phyloP scores from a whole-genome alignment of 2,888 invertebrate genomes.

The Hololepta plana region DNA sequence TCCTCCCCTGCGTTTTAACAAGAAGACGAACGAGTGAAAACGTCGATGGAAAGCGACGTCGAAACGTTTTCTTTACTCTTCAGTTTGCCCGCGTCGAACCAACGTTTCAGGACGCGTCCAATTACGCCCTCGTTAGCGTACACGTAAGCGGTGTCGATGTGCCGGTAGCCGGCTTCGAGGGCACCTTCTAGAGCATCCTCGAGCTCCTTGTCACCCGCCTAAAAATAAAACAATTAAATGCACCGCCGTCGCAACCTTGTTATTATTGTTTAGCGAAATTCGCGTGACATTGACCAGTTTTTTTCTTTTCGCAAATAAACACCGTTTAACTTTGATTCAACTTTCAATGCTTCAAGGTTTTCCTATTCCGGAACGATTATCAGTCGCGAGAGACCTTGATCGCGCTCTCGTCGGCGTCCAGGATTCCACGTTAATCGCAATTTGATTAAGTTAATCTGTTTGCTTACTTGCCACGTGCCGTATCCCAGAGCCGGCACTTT shows the following conservation, averaged over 20 bases:
- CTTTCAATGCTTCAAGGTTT: too few relatives aligned
- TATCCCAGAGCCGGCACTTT: conserved; percentile 55
- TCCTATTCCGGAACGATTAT: too few relatives aligned
- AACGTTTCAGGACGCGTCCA: conserved; percentile 52
- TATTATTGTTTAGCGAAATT: too few relatives aligned
- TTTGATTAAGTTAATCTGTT: not conserved
- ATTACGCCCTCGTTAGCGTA: conserved; percentile 63
- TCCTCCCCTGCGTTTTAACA: conserved; percentile 39
- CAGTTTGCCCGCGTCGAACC: conserved; percentile 44
- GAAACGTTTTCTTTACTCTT: conserved; percentile 12
- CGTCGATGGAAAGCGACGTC: not conserved
- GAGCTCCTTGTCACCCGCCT: conserved; percentile 37
- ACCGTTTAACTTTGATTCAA: too few relatives aligned
- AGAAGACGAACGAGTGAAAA: not conserved
- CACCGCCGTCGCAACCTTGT: too few relatives aligned
- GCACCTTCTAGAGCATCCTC: conserved; percentile 50
- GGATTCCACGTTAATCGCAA: too few relatives aligned
- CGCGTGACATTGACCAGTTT: too few relatives aligned
- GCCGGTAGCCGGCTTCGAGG: conserved; percentile 60
- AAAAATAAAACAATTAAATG: conserved; percentile 10
- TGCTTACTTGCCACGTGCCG: conserved; percentile 66
- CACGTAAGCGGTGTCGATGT: conserved; percentile 63
- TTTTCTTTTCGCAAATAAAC: too few relatives aligned
- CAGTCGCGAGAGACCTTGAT: too few relatives aligned
- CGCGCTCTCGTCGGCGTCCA: too few relatives aligned